Base-by-base conservation (phyloP, 2,888 invertebrate genomes). In the Dolomedes plantarius region DNA sequence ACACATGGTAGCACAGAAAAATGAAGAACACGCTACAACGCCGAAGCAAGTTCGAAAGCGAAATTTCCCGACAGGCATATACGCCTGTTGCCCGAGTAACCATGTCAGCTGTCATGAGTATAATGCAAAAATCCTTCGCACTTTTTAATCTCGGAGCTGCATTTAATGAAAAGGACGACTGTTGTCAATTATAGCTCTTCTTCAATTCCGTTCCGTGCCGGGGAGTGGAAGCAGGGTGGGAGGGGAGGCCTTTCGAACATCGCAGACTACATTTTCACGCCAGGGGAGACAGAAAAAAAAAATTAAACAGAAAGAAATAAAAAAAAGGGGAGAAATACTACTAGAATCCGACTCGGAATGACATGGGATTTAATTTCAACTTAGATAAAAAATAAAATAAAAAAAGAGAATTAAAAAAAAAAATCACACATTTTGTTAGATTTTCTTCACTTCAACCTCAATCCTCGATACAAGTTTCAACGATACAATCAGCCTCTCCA, bases 391-490 rank as follows among this genome's bases (percentile, higher is more conserved):
- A n/a, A n/a, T 46, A 16, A 46, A 46, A 46, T n/a, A 13, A 7
- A 16, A 46, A 9, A 46, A 16, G 46, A 62, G 31, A 31, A 6
- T 27, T 31, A 71, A 56, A 7, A 28, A 67, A 41, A 28, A 64
- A 46, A 65, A 65, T 23, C 29, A 46, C 23, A 46, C 50, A 13
- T 73, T 65, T 72, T 46, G 50, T 77, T 77, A 27, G 36, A 39
- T 72, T 68, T 78, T 78, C 50, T 56, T 64, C 68, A 36, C 68
- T 41, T 76, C 62, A 29, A 62, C 28, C 28, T 36, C 68, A 13
- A 39, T 19, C 19, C 41, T 28, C 68, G 27, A 50, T 69, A 62
- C 69, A 50, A 56, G 69, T 78, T 6, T n/a, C 28, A 39, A 32
- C 23, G 36, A 74, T 62, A 62, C 56, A 74, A 74, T 32, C 41